A percentile compares a stretch with the other conserved stretches of the same genome.
Evolutionary conservation across 2,797 vertebrate species (phyloP).

Genomic region (Lacerta viridis): DNA sequence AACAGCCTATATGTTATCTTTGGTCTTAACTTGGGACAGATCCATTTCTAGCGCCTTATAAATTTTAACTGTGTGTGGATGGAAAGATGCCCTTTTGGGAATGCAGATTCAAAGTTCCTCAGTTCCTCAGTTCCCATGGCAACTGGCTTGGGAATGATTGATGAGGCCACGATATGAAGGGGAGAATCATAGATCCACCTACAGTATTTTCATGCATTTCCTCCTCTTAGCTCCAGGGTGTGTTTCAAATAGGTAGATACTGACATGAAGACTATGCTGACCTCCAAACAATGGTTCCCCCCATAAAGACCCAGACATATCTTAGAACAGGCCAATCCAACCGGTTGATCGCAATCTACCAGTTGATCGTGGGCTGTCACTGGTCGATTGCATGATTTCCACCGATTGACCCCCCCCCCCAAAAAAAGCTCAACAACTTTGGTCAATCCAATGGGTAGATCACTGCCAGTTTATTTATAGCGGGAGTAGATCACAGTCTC

Average conservation of each 20-base stretch:
- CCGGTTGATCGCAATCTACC: too few relatives aligned
- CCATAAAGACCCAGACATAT: too few relatives aligned
- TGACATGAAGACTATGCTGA: background rate
- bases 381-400: too few relatives aligned
- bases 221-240: background rate
- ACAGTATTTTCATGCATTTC: background rate
- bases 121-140: background rate
- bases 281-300: background rate
- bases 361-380: too few relatives aligned
- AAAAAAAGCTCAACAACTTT: too few relatives aligned
- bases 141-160: background rate
- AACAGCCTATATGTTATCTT: slow-evolving; percentile 1
- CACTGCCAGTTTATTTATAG: too few relatives aligned
- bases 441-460: too few relatives aligned
- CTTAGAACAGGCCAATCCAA: too few relatives aligned
- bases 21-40: background rate
- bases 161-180: background rate
- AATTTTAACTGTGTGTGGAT: slow-evolving; percentile 18
- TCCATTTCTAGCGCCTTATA: slow-evolving; percentile 4
- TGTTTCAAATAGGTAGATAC: background rate
- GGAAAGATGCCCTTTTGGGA: slow-evolving; percentile 1
- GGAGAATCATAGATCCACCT: background rate
- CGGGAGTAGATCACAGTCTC: too few relatives aligned
- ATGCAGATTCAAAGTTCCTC: background rate
- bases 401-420: too few relatives aligned